Evolutionary conservation across 2,797 vertebrate species (phyloP), one percentile per base, ranked within the genome.

Genomic region (Acanthurus tractus): DNA sequence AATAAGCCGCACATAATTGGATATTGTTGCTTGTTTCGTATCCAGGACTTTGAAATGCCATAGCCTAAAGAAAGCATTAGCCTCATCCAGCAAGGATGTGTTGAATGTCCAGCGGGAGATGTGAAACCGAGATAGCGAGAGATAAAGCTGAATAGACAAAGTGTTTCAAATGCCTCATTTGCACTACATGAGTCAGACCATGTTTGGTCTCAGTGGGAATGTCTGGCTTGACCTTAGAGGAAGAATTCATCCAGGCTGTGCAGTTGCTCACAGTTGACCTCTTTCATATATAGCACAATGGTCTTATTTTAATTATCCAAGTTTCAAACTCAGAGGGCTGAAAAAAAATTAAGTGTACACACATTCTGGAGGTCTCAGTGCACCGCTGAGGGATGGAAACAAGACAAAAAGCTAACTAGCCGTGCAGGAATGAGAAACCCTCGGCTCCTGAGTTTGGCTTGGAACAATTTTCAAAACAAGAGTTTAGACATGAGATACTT

Each of bases 121-220:
- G 81, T 83, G 79, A 84, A 76, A 84, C 74, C 12, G 66, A 89
- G 94, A 95, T 94, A 83, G 69, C 22, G 63, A 25, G 78, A 86
- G 69, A 91, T 86, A 84, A 87, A 86, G 68, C 84, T 92, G 91
- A 94, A 93, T 92, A 85, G 88, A 75, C 67, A 65, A 82, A 88
- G 84, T 92, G 91, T 93, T 91, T 93, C 88, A 86, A 86, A 93
- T 86, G 90, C 89, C 92, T 92, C 91, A 91, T 93, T 94, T 92
- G 92, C 93, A 91, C 89, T 74, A 89, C 85, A 88, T 88, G 90
- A 92, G 87, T 94, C 92, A 92, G 82, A 84, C 77, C 88, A 63
- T 77, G 83, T 89, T 93, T 79, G 78, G 90, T 87, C 86, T 90
- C 88, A 82, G 65, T 57, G 85, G 88, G 89, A 90, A 88, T 70